Base-by-base conservation (phyloP, 2,113 vertebrate genomes). In the Cyphomyrus discorhynchus region DNA sequence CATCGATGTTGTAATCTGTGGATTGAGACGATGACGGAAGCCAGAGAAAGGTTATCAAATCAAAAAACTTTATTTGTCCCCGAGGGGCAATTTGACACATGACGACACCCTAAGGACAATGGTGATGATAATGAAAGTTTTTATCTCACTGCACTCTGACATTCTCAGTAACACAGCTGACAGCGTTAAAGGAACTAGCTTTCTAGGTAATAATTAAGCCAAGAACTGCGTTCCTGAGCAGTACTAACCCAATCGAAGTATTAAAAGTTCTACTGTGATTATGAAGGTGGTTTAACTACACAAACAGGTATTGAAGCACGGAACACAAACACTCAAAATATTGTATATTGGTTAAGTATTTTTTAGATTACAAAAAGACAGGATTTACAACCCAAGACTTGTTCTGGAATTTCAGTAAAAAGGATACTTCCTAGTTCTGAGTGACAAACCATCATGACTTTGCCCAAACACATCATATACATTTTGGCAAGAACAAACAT, bases 1-100 rank as follows among this genome's bases (percentile, higher is more conserved):
- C 97, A 91, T 99, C 98, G 86, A 99, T 98, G 94, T 89, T 99
- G 94, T 97, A 99, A 93, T 99, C 98, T 99, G 92, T 88, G 42
- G 88, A 89, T 24, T 90, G 42, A 93, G 58, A 3, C 0, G 17
- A 77, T 21, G 45, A 88, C 31, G n/a, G 86, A 42, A 90, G 46
- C 11, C 31, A 21, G 9, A 1, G 7, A 39, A 86, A 45, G 80
- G 56, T 86, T 42, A 42, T 42, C 39, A 42, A 42, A 42, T 42
- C 39, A 42, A 42, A 42, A 42, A 42, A 42, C 39, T 42, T 42
- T 42, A 42, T 42, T 42, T 42, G 39, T 42, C 39, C 39, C 39
- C 39, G 39, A 42, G 39, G 39, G 39, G 39, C 39, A 42, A 42
- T 42, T 42, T 42, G 31, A 11, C 46, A 66, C 13, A 3, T 6